Percentiles rank a stretch among this genome's conserved stretches.
Conservation (phyloP, 2,888 invertebrate species). For the Conchocele bisecta region DNA sequence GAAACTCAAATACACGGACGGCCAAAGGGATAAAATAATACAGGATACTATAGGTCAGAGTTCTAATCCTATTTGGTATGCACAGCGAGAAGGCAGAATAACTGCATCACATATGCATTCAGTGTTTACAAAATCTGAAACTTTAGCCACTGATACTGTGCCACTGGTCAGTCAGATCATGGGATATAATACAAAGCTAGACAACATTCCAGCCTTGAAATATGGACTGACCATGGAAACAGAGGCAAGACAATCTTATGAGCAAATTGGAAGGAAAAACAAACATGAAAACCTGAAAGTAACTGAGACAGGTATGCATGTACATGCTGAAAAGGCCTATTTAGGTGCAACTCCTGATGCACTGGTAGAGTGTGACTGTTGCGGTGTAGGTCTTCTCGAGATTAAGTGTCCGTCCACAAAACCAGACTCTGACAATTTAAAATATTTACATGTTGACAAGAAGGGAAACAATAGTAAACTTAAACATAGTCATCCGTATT, state of each 20-base stretch:
- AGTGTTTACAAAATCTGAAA: not conserved
- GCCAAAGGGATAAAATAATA: not conserved
- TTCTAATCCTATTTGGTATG: not conserved
- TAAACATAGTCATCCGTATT: no score
- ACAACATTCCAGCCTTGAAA: not conserved
- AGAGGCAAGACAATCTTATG: not conserved
- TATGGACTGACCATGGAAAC: not conserved
- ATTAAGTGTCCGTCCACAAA: slow-evolving; percentile 5
- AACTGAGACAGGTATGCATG: not conserved
- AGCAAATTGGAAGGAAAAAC: not conserved
- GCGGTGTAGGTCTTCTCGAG: slow-evolving; percentile 14
- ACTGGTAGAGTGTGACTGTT: slow-evolving; percentile 6
- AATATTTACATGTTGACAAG: not conserved
- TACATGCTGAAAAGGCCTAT: not conserved
- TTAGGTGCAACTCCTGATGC: slow-evolving; percentile 6
- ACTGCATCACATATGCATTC: not conserved
- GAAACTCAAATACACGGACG: not conserved
- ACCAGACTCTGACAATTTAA: not conserved
- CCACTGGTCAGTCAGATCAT: not conserved
- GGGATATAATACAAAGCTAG: not conserved
- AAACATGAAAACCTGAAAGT: not conserved
- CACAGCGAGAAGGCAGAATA: not conserved
- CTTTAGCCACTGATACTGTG: not conserved
- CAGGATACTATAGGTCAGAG: not conserved
- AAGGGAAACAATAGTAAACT: no score